These are phyloP conservation scores for Allacma fusca DNA, from an alignment of 2,888 invertebrate species.

Conservation along the genomic window DNA sequence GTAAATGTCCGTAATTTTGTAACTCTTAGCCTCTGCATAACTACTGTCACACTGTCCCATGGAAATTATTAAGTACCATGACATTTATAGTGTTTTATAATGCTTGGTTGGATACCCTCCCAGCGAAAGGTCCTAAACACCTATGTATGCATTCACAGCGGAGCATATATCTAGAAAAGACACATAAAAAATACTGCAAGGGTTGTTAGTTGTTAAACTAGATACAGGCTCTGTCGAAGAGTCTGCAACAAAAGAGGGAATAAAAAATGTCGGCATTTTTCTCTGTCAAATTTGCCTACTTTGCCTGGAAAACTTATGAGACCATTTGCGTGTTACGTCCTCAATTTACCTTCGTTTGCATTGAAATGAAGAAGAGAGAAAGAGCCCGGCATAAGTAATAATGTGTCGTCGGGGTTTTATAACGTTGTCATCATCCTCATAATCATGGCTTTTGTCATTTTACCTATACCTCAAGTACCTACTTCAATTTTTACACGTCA, in stretches of 20 bases:
- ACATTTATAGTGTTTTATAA: not conserved
- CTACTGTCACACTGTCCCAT: too few species aligned
- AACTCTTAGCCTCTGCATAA: too few species aligned
- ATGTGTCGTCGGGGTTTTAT: not conserved
- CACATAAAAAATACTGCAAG: constrained; percentile 23
- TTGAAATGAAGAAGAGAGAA: not conserved
- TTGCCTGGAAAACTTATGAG: constrained; percentile 33
- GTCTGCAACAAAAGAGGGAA: constrained; percentile 18
- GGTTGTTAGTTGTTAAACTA: not conserved
- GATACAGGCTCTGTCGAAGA: constrained; percentile 7
- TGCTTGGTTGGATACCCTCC: not conserved
- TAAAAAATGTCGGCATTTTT: constrained; percentile 38
- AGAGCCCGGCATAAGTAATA: not conserved
- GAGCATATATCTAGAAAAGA: not conserved
- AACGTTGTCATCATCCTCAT: constrained; percentile 23
- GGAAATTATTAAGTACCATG: not conserved
- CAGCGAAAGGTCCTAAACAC: not conserved
- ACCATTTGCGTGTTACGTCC: not conserved
- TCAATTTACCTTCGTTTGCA: not conserved
- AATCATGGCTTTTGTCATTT: constrained; percentile 8
- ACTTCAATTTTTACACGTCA: constrained; percentile 34
- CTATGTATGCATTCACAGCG: not conserved
- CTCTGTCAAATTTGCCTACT: constrained; percentile 41
- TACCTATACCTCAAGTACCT: constrained; percentile 35
- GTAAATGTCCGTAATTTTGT: too few species aligned